Percentiles rank a stretch among this genome's conserved stretches.
These are phyloP conservation scores for Delphinus delphis DNA, from an alignment of 2,113 vertebrate genomes.

Conservation along the genomic window DNA sequence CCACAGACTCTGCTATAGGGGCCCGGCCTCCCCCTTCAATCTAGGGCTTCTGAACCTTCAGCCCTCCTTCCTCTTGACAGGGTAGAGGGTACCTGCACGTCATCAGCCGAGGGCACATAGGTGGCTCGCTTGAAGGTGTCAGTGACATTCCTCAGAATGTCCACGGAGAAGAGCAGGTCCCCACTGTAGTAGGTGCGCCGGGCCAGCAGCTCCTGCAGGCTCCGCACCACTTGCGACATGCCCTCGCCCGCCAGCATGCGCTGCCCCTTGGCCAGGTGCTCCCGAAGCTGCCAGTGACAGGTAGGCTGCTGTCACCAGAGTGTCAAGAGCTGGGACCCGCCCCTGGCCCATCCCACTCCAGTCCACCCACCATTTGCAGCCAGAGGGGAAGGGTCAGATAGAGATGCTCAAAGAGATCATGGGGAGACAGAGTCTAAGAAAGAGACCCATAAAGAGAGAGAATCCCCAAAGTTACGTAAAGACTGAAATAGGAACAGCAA, in stretches of 20 bases:
- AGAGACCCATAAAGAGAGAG: not conserved
- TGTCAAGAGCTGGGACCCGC: not conserved
- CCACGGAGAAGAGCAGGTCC: slow-evolving; percentile 99
- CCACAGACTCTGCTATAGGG: not conserved
- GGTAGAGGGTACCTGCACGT: slow-evolving; percentile 90
- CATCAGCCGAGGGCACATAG: slow-evolving; percentile 95
- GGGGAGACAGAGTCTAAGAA: not conserved
- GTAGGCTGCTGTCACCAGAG: not conserved
- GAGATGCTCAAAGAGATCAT: rapidly evolving
- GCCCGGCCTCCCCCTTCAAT: not conserved
- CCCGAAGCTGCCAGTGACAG: slow-evolving; percentile 89
- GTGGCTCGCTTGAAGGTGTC: slow-evolving; percentile 99
- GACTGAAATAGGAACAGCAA: not conserved
- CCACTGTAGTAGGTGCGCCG: slow-evolving; percentile 97
- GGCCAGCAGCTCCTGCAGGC: slow-evolving; percentile 95
- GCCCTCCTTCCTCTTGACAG: not conserved
- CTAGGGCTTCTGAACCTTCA: not conserved
- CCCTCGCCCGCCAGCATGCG: slow-evolving; percentile 98
- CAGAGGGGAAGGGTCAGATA: not conserved
- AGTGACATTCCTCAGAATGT: slow-evolving; percentile 99
- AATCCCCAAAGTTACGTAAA: not conserved
- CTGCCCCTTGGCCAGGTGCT: slow-evolving; percentile 99
- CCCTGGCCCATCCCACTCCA: not conserved
- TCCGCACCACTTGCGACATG: slow-evolving; percentile 98
- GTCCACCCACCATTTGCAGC: not conserved